These are phyloP conservation scores for Stenotaenia linearis DNA, from an alignment of 2,888 invertebrate species.

Conservation along the genomic window DNA sequence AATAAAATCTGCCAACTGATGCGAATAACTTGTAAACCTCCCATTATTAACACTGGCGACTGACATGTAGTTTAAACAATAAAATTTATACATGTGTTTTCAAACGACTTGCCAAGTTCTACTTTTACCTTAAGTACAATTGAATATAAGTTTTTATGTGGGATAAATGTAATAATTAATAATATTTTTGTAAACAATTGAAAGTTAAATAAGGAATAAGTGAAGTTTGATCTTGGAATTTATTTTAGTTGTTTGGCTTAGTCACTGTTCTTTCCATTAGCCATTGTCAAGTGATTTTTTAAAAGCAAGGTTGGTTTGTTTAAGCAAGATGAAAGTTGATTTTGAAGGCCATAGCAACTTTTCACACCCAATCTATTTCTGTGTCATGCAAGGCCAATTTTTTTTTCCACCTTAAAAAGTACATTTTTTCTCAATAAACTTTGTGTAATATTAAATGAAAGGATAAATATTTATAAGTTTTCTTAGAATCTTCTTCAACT, in stretches of 20 bases:
- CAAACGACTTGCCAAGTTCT: neutral
- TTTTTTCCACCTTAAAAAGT: neutral
- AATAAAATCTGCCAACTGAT: neutral
- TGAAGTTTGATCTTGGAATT: no score
- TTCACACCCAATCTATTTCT: conserved; percentile 19
- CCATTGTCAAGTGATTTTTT: neutral
- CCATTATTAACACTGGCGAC: neutral
- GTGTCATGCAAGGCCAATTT: conserved; percentile 6
- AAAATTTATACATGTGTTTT: neutral
- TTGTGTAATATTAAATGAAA: neutral
- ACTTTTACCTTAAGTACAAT: neutral
- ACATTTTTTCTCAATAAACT: neutral
- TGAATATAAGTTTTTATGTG: neutral
- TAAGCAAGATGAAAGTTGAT: conserved; percentile 13
- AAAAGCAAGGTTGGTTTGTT: neutral
- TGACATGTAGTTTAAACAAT: neutral
- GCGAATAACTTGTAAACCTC: neutral
- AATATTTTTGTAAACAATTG: no score
- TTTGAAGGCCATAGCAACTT: conserved; percentile 15
- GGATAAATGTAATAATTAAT: no score
- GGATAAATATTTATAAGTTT: neutral
- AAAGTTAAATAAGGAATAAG: no score
- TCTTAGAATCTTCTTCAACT: neutral
- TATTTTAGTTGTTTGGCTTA: neutral
- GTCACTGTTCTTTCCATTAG: neutral